Base-by-base conservation (phyloP, 2,888 invertebrate genomes). In the Siphonodentalium dalli region DNA sequence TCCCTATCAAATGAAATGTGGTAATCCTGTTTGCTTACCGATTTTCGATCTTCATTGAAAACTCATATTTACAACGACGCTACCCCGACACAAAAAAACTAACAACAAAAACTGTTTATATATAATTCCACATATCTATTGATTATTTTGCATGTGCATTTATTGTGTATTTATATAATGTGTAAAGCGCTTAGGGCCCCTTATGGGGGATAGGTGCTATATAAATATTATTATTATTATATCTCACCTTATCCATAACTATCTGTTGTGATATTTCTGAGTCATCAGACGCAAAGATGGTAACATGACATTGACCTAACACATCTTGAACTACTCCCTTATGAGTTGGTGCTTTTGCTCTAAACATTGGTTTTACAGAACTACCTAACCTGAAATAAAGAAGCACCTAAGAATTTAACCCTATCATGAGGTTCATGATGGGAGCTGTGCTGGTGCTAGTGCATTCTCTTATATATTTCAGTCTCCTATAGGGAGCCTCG, bases 331-430 rank as follows among this genome's bases (percentile, higher is more conserved):
- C 59, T 3, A 67, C 66, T 9, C 78, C 78, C 43, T 74, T 74
- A 51, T 75, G 72, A 1, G 80, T 78, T 3, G 75, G 78, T 26
- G 78, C 66, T 47, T 77, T 77, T n/a, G 77, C 80, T 39, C 71
- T 76, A 0, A 67, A 69, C 74, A 79, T 71, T 15, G 79, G 78
- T 50, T 78, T 78, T 7, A 76, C 72, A 24, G 54, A 58, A 3
- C 64, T 66, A n/a, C 79, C 78, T 27, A 79, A 68, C 78, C 79
- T 79, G 59, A 8, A 61, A 60, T 21, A 31, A 40, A 13, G 29
- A 21, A 42, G 3, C n/a, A n/a, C n/a, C n/a, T n/a, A n/a, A n/a
- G n/a, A n/a, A n/a, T n/a, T n/a, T n/a, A n/a, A n/a, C n/a, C n/a
- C n/a, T n/a, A n/a, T n/a, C n/a, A n/a, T n/a, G n/a, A n/a, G n/a